Evolutionary conservation across 2,888 invertebrate species (phyloP), one percentile per base, ranked within the genome.

Genomic region (Rutpela maculata): DNA sequence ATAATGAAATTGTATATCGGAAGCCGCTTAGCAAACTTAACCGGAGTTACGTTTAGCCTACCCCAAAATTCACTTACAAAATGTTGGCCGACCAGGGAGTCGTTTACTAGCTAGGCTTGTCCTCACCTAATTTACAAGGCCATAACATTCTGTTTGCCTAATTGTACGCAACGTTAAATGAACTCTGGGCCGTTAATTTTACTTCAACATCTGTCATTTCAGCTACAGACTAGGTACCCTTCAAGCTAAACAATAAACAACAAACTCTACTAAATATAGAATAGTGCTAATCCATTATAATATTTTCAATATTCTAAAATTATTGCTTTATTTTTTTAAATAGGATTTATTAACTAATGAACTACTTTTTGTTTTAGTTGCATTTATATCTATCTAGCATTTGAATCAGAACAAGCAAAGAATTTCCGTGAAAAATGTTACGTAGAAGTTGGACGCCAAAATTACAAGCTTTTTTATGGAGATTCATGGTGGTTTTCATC

Each of bases 61-160:
- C n/a, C n/a, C 15, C 50, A 6, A 12, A 38, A 43, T 11, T 7
- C 43, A 43, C 43, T 35, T 15, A 50, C 50, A 50, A 50, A 50
- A 50, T 50, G 50, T 50, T 50, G 15, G 50, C n/a, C 50, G 50
- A 12, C 50, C 50, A n/a, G 50, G 50, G 50, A 50, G 50, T 50
- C 50, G 6, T 50, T 50, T 50, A 50, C 50, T 50, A 6, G 50
- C n/a, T n/a, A 3, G 15, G 50, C 50, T 50, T 50, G 50, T 50
- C 50, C 50, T 50, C 50, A 12, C n/a, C 50, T 50, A 50, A 50
- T 50, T 50, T 50, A 50, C 50, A 50, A 50, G 6, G 50, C 50
- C 15, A 50, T 50, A 50, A 50, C 50, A 15, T 50, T n/a, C n/a
- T 50, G 50, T 50, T n/a, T 15, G 50, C 12, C 12, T 43, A 43